A percentile compares a stretch with the other conserved stretches of the same genome.
These are phyloP conservation scores for Caloenas nicobarica DNA, from an alignment of 2,113 vertebrate genomes.

Conservation along the genomic window DNA sequence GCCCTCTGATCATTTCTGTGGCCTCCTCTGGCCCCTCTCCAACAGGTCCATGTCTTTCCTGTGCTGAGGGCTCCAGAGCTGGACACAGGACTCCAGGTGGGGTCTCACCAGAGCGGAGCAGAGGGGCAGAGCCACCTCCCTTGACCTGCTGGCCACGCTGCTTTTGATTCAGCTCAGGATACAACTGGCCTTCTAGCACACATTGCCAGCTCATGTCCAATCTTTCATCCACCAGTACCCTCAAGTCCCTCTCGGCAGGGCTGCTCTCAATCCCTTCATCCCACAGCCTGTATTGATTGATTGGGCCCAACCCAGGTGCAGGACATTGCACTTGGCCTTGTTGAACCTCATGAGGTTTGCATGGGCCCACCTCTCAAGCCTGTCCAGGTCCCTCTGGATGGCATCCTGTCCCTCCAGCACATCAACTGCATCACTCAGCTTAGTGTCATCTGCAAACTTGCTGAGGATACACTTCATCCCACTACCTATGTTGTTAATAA, in stretches of 20 bases:
- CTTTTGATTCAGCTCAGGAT: not conserved
- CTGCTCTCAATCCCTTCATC: not conserved
- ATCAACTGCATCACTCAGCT: not conserved
- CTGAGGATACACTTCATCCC: not conserved
- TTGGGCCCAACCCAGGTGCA: not conserved
- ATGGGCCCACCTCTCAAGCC: not conserved
- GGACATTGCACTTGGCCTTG: not conserved
- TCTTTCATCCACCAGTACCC: not conserved
- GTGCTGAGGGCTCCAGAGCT: not conserved
- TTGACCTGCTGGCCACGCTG: too few species aligned
- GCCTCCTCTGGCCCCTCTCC: too few species aligned
- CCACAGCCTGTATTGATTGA: not conserved
- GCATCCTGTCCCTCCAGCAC: not conserved
- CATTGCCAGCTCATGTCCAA: rapidly evolving
- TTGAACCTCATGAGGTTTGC: not conserved
- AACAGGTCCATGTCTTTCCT: too few species aligned
- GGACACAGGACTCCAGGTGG: too few species aligned
- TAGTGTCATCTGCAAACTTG: not conserved
- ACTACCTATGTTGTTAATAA: not conserved
- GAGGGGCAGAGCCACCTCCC: too few species aligned
- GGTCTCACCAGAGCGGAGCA: too few species aligned
- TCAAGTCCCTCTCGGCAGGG: not conserved
- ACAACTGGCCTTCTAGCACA: rapidly evolving
- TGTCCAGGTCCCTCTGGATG: not conserved
- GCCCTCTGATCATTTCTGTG: too few species aligned